phyloP scores from a whole-genome alignment of 2,113 vertebrate species.

The Mola mola region DNA sequence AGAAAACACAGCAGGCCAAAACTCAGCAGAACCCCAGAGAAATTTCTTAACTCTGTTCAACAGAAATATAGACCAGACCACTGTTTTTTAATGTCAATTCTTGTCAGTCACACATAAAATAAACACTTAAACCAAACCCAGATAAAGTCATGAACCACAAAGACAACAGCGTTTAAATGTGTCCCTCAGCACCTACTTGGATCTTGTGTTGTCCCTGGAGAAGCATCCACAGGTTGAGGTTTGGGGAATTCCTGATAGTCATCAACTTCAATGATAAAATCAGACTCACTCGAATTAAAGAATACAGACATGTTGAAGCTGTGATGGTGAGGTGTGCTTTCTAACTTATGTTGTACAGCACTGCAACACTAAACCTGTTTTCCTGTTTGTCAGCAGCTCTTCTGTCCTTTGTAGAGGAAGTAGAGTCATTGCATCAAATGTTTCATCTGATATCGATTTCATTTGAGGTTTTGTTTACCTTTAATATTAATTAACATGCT shows the following conservation, averaged over 20 bases:
- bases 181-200: constrained; percentile 2
- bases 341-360: no score
- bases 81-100: background rate
- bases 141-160: background rate
- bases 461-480: background rate
- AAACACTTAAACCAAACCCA: background rate
- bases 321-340: background rate
- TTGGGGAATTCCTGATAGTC: constrained; percentile 27
- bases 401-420: background rate
- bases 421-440: background rate
- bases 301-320: constrained; percentile 18
- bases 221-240: background rate
- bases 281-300: background rate
- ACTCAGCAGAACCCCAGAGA: constrained; percentile 29
- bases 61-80: background rate
- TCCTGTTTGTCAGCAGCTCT: background rate
- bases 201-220: background rate
- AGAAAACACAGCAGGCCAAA: constrained; percentile 51
- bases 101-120: background rate
- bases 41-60: constrained; percentile 9
- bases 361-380: background rate
- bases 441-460: background rate
- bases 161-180: no score
- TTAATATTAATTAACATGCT: no score
- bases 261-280: background rate